Evolutionary conservation across 2,888 invertebrate genomes (phyloP), one percentile per base, ranked within the genome.

Genomic region (Amphipoea oculea): DNA sequence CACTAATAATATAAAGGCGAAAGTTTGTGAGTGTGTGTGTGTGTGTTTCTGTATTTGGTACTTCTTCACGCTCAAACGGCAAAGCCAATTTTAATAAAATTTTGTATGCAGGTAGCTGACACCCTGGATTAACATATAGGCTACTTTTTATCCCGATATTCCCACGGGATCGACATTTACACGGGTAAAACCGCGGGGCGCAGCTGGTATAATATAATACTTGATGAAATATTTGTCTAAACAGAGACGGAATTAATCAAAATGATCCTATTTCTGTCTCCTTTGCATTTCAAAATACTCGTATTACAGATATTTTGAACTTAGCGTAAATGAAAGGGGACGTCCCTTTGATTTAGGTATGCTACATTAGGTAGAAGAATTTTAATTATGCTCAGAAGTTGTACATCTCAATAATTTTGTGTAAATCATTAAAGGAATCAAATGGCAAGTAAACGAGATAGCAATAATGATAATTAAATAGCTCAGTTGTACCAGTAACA

Each of bases 341-440:
- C 4, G n/a, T 57, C 57, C 11, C 57, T 57, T 57, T 57, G 57
- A 57, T 57, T 57, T 57, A 29, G 29, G 29, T 29, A 57, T 11
- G 57, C n/a, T 57, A 51, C 17, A 14, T 66, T 62, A 0, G 1
- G 45, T 5, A 45, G 51, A 84, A 84, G n/a, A 63, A 80, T 72
- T 63, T 84, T 71, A 85, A 83, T 85, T 51, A 85, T 65, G 36
- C n/a, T 70, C 12, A 23, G 48, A 82, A 66, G 23, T 48, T 62
- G n/a, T 60, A 63, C n/a, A 20, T 57, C 42, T 65, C 23, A 67
- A 57, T 67, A 42, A 71, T 68, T 57, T 70, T 67, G 48, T 45
- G 1, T 12, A 71, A 71, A 54, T 67, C 42, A 11, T 67, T 36
- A 82, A 17, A 45, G 20, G n/a, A 67, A 54, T 76, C n/a, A 48